These are phyloP conservation scores for Hartigia nigra DNA, from an alignment of 2,888 invertebrate genomes.

Conservation along the genomic window DNA sequence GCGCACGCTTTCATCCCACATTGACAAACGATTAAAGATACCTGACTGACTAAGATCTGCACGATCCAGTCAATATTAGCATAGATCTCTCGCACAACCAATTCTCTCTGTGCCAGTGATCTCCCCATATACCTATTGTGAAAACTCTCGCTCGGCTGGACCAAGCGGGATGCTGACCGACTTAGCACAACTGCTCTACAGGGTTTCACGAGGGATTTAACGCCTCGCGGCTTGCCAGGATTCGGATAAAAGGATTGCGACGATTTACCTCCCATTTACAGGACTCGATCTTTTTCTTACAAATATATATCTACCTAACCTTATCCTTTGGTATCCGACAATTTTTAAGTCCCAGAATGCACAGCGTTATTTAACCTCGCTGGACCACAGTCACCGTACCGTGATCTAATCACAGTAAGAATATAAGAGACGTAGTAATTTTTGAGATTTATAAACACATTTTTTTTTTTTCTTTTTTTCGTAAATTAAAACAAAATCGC, in stretches of 20 bases:
- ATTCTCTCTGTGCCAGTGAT: conserved; percentile 41
- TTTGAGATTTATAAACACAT: neutral
- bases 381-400: neutral
- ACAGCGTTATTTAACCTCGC: neutral
- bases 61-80: conserved; percentile 45
- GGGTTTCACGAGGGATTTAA: conserved; percentile 59
- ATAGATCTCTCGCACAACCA: conserved; percentile 46
- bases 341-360: too few relatives aligned
- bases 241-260: conserved; percentile 44
- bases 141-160: conserved; percentile 47
- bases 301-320: too few relatives aligned
- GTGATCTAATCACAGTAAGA: neutral
- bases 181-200: conserved; percentile 45
- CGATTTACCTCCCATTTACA: neutral
- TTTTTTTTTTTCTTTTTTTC: neutral
- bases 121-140: conserved; percentile 41
- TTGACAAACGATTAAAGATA: neutral
- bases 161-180: conserved; percentile 50
- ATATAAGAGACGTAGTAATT: neutral
- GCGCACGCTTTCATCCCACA: neutral
- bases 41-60: neutral
- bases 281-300: neutral
- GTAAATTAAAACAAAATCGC: neutral
- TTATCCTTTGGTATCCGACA: too few relatives aligned
- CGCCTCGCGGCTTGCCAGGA: conserved; percentile 55